phyloP scores from a whole-genome alignment of 2,888 invertebrate genomes.

The Nyleta sp. region DNA sequence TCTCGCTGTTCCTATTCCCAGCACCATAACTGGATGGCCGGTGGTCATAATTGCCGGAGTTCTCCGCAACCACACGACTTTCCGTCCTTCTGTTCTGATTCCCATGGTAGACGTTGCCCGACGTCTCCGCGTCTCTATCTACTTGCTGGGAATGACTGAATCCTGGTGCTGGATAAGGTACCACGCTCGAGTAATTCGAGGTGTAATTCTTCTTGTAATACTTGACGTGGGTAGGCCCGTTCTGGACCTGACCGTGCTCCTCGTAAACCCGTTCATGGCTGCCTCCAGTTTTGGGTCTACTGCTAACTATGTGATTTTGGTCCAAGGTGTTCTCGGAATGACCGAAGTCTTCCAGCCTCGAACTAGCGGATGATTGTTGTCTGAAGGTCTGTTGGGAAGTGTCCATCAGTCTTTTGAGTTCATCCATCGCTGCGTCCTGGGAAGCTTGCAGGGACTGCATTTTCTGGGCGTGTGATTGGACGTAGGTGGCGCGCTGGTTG shows the following conservation, averaged over 20 bases:
- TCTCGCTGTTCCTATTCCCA: slow-evolving; percentile 4
- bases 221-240: slow-evolving; percentile 70
- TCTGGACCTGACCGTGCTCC: slow-evolving; percentile 73
- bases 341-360: slow-evolving; percentile 71
- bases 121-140: slow-evolving; percentile 10
- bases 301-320: neutral
- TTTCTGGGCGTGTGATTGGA: slow-evolving; percentile 14
- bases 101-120: neutral
- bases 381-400: neutral
- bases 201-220: slow-evolving; percentile 77
- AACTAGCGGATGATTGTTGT: slow-evolving; percentile 43
- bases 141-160: slow-evolving; percentile 7
- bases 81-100: slow-evolving; percentile 6
- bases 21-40: neutral
- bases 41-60: slow-evolving; percentile 3
- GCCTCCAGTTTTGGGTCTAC: slow-evolving; percentile 69
- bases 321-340: slow-evolving; percentile 47
- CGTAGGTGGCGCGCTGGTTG: neutral
- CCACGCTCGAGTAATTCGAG: slow-evolving; percentile 67
- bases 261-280: slow-evolving; percentile 73
- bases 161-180: slow-evolving; percentile 8
- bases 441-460: neutral
- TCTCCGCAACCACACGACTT: slow-evolving; percentile 5
- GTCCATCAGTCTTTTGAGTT: slow-evolving; percentile 33
- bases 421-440: slow-evolving; percentile 22